Evolutionary conservation across 2,888 invertebrate species (phyloP).

Genomic region (Melikaiella ostensackeni): DNA sequence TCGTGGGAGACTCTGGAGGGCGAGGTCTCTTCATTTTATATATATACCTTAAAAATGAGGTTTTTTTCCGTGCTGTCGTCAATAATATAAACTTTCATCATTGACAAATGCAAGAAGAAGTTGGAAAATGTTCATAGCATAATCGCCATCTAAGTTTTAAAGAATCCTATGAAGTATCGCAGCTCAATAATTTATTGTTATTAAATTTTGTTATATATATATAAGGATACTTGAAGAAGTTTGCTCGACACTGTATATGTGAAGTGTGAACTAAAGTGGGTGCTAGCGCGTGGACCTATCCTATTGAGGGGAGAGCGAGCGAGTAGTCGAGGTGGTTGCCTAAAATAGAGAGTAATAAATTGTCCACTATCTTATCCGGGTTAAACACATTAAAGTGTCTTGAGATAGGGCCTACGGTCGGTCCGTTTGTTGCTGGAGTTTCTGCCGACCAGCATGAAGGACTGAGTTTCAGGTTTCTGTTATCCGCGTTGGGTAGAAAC

Average conservation of each 20-base stretch:
- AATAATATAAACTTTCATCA: no score
- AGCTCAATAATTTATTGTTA: not conserved
- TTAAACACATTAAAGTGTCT: slow-evolving; percentile 76
- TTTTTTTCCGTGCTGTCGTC: no score
- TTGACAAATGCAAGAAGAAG: no score
- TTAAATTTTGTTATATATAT: not conserved
- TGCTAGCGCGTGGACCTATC: not conserved
- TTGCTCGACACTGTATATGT: not conserved
- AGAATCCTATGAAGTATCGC: no score
- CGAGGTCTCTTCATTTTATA: no score
- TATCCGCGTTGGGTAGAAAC: slow-evolving; percentile 48
- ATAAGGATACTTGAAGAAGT: not conserved
- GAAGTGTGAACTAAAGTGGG: not conserved
- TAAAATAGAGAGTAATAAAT: slow-evolving; percentile 76
- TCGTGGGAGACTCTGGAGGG: no score
- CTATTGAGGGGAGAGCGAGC: not conserved
- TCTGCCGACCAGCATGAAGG: slow-evolving; percentile 51
- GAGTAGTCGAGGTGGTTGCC: slow-evolving; percentile 54
- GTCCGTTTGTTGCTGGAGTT: slow-evolving; percentile 73
- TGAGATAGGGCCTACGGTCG: slow-evolving; percentile 70
- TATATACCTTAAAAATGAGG: no score
- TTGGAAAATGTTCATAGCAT: no score
- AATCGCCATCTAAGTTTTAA: no score
- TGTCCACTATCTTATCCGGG: slow-evolving; percentile 74
- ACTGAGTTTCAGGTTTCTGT: slow-evolving; percentile 52